Evolutionary conservation across 2,888 invertebrate species (phyloP).

Genomic region (Criorhina ranunculi): DNA sequence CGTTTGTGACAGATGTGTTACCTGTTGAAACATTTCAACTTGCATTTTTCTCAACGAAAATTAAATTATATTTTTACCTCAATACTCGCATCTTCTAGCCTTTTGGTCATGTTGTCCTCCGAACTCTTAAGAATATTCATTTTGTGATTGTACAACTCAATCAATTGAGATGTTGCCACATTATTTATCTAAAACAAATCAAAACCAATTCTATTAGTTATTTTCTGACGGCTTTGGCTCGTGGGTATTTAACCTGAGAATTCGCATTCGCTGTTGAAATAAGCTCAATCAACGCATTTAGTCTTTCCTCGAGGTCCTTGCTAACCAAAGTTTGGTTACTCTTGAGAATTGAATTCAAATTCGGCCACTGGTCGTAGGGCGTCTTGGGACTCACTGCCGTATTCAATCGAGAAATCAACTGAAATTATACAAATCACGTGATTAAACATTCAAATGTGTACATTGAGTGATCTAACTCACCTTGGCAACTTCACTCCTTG

Average conservation of each 20-base stretch:
- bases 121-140: conserved; percentile 81
- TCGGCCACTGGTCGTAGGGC: conserved; percentile 81
- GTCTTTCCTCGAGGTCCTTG: conserved; percentile 81
- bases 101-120: conserved; percentile 80
- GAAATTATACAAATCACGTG: conserved; percentile 3
- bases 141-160: conserved; percentile 83
- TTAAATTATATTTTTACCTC: conserved; percentile 75
- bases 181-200: conserved; percentile 79
- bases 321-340: conserved; percentile 81
- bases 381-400: conserved; percentile 43
- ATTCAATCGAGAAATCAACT: conserved; percentile 80
- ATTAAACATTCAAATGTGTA: background rate
- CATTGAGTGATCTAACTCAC: conserved; percentile 75
- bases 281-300: conserved; percentile 80
- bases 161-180: conserved; percentile 82
- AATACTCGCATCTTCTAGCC: conserved; percentile 81
- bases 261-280: conserved; percentile 80
- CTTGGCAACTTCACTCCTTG: conserved; percentile 81
- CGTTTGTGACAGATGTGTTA: conserved; percentile 81
- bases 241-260: conserved; percentile 77
- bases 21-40: conserved; percentile 75
- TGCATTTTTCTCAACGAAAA: background rate
- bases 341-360: conserved; percentile 81
- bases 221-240: background rate
- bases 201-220: background rate